phyloP scores from a whole-genome alignment of 2,888 invertebrate species.

The Oxycera nigricornis region DNA sequence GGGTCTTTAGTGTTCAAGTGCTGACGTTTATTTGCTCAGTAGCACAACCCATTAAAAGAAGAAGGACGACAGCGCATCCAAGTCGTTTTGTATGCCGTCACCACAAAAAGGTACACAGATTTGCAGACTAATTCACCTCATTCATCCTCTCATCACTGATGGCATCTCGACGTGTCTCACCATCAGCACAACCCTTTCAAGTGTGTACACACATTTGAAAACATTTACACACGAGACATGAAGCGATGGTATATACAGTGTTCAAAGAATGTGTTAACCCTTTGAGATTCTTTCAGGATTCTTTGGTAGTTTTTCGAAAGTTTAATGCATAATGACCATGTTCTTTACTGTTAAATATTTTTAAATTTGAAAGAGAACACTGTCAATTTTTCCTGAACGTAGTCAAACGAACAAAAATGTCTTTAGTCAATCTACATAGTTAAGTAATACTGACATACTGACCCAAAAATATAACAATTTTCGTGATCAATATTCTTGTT shows the following conservation, averaged over 20 bases:
- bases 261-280: neutral
- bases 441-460: too few relatives aligned
- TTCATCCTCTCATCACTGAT: conserved; percentile 35
- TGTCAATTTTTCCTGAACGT: too few relatives aligned
- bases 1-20: conserved; percentile 43
- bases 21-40: conserved; percentile 23
- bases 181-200: conserved; percentile 34
- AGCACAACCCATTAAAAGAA: conserved; percentile 28
- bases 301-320: too few relatives aligned
- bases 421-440: too few relatives aligned
- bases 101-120: conserved; percentile 35
- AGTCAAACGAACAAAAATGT: too few relatives aligned
- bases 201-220: conserved; percentile 11
- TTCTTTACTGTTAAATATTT: too few relatives aligned
- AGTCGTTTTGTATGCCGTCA: neutral
- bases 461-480: too few relatives aligned
- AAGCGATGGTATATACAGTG: neutral
- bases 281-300: too few relatives aligned
- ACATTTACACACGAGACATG: neutral
- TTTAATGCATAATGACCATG: too few relatives aligned
- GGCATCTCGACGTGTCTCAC: conserved; percentile 19
- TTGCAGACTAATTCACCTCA: conserved; percentile 36
- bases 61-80: neutral
- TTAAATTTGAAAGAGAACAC: too few relatives aligned
- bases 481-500: too few relatives aligned